Conservation (phyloP, 2,797 vertebrate species). For the Pogoniulus pusillus region DNA sequence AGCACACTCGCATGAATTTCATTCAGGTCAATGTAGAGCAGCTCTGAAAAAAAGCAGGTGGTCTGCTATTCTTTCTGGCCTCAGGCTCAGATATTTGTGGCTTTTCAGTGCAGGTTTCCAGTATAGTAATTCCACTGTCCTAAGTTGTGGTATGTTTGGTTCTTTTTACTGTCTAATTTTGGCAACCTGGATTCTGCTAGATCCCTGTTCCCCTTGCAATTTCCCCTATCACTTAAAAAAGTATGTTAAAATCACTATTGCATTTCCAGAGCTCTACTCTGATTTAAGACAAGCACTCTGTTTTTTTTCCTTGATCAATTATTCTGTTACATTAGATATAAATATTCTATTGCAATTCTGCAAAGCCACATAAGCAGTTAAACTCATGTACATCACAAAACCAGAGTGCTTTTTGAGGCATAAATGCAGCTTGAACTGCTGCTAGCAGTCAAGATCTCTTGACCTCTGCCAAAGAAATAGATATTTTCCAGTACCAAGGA, state of each 20-base stretch:
- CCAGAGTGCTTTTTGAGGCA: neutral
- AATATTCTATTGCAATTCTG: neutral
- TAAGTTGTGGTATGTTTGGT: no score
- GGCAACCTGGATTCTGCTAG: neutral
- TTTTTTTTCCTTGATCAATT: neutral
- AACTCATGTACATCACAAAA: neutral
- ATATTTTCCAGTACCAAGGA: neutral
- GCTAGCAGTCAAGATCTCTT: neutral
- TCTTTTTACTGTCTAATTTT: neutral
- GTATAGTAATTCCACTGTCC: no score
- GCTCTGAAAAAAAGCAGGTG: conserved; percentile 21
- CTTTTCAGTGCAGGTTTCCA: neutral
- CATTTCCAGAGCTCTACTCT: neutral
- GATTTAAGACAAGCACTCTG: neutral
- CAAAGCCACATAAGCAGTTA: neutral
- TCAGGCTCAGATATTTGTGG: neutral
- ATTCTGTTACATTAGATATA: neutral
- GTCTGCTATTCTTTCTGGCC: neutral
- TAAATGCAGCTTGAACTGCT: neutral
- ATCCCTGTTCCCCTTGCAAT: neutral
- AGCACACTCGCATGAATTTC: neutral
- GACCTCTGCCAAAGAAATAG: neutral
- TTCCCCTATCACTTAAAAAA: no score
- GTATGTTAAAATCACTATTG: neutral
- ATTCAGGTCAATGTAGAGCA: neutral